These are phyloP conservation scores for Phoronis australis DNA, from an alignment of 2,888 invertebrate species.

Conservation along the genomic window DNA sequence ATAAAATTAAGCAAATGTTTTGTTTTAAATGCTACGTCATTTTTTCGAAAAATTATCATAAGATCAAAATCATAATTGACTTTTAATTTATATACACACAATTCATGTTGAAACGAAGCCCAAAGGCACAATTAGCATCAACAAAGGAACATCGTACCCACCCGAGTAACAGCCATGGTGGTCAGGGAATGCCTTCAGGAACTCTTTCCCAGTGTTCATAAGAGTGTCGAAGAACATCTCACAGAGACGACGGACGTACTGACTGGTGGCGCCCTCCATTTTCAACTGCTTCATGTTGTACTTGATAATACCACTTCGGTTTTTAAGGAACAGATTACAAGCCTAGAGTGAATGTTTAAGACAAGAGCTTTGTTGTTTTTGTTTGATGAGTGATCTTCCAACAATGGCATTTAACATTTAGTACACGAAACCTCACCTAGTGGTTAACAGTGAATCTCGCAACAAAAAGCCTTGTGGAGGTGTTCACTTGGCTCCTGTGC, in stretches of 20 bases:
- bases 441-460: too few relatives aligned
- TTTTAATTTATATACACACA: background rate
- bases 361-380: too few relatives aligned
- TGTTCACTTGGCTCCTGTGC: too few relatives aligned
- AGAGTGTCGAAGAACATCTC: slow-evolving; percentile 80
- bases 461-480: too few relatives aligned
- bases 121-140: background rate
- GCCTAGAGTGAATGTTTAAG: too few relatives aligned
- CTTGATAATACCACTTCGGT: slow-evolving; percentile 76
- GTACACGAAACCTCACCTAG: too few relatives aligned
- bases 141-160: slow-evolving; percentile 36
- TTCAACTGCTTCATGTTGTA: slow-evolving; percentile 72
- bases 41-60: too few relatives aligned
- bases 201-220: slow-evolving; percentile 70
- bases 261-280: slow-evolving; percentile 66
- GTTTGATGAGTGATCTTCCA: too few relatives aligned
- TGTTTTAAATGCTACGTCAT: too few relatives aligned
- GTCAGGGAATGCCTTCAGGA: slow-evolving; percentile 74
- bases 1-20: too few relatives aligned
- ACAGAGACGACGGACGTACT: slow-evolving; percentile 74
- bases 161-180: slow-evolving; percentile 70
- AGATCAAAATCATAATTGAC: too few relatives aligned
- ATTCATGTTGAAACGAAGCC: background rate
- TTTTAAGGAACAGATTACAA: slow-evolving; percentile 73
- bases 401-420: too few relatives aligned